phyloP scores from a whole-genome alignment of 2,113 vertebrate species.

The Lepisosteus oculatus region DNA sequence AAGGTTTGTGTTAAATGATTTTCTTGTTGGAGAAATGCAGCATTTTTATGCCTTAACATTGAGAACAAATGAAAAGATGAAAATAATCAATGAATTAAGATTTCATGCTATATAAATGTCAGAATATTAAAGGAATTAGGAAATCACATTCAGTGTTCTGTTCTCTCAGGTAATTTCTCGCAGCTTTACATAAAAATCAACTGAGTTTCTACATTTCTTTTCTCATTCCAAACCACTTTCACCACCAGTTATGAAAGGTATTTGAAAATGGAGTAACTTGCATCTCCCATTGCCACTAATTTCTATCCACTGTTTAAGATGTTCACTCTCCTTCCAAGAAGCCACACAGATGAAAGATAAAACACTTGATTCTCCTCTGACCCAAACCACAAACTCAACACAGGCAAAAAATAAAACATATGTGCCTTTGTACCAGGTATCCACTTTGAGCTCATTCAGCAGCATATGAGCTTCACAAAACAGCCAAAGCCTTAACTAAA shows the following conservation, averaged over 20 bases:
- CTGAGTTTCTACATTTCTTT: neutral
- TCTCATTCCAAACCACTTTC: neutral
- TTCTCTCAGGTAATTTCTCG: neutral
- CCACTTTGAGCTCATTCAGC: neutral
- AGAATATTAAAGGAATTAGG: neutral
- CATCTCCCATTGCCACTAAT: neutral
- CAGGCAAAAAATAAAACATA: neutral
- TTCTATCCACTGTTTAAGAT: neutral
- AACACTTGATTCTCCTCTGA: neutral
- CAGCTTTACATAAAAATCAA: neutral
- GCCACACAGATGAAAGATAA: neutral
- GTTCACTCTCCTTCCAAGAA: neutral
- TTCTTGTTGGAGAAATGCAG: constrained; percentile 40
- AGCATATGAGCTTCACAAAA: neutral
- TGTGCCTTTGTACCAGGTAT: neutral
- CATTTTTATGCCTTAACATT: constrained; percentile 32
- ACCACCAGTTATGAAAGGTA: constrained; percentile 1
- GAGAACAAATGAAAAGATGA: too few species aligned
- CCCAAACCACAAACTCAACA: neutral
- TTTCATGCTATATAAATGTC: neutral
- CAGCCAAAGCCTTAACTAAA: neutral
- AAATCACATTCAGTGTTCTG: too few species aligned
- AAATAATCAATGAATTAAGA: too few species aligned
- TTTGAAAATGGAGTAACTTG: neutral
- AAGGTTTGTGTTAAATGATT: constrained; percentile 33